Base-by-base conservation (phyloP, 2,888 invertebrate genomes). In the Ornithoptera priamus region DNA sequence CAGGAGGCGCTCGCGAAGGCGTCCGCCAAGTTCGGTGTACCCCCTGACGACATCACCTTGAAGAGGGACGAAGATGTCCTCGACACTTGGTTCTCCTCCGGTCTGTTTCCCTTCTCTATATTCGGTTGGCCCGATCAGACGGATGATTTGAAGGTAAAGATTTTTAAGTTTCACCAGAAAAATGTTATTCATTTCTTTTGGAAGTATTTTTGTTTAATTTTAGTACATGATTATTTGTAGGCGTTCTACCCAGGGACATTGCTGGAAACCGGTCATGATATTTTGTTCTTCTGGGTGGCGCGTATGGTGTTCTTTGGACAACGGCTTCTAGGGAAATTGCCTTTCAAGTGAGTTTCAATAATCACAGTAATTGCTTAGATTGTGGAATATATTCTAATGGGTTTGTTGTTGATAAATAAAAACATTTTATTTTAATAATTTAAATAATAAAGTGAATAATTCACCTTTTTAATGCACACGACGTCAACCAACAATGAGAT, bases 251-350 rank as follows among this genome's bases (percentile, higher is more conserved):
- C 99, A 0, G 96, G 97, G 0, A 95, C 96, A 0, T 86, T 99
- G 61, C 92, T 99, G 77, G 99, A 99, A 91, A 99, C 99, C 0
- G 99, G 99, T 0, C 98, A 99, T 84, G 99, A 97, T 81, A 99
- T 99, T 80, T 87, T 99, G 62, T 99, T 99, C 94, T 99, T 99
- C 93, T 99, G 99, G 99, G 99, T 99, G 6, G 99, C 99, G 0
- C 94, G 99, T 72, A 99, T 99, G 99, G 99, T 99, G 0, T 99
- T 99, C 95, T 95, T 99, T 79, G 98, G 99, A 0, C 96, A 96
- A 77, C 95, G 97, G 76, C 91, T 99, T n/a, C 92, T 97, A 68
- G 98, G 97, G 1, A 94, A 96, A 85, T 90, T 99, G 62, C 99
- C 99, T 0, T 99, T 99, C 89, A 96, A 94, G 94, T 95, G 80